A percentile compares a stretch with the other conserved stretches of the same genome.
Evolutionary conservation across 2,888 invertebrate species (phyloP).

Genomic region (Mythimna vitellina): DNA sequence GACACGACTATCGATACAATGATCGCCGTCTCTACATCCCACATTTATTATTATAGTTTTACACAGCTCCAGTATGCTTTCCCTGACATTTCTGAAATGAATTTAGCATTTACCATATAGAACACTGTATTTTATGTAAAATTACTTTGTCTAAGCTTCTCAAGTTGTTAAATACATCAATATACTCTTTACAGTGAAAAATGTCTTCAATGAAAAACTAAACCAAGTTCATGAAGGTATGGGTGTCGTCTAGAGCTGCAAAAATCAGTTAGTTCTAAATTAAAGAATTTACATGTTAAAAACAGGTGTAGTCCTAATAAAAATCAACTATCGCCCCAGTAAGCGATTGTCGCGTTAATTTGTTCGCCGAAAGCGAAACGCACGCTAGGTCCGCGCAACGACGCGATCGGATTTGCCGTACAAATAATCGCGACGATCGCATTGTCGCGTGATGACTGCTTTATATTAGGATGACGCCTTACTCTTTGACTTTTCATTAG

Average conservation of each 20-base stretch:
- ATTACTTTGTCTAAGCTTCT: too few species aligned
- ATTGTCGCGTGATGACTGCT: neutral
- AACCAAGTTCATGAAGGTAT: conserved; percentile 34
- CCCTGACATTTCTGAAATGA: neutral
- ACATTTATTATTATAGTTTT: neutral
- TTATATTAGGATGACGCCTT: too few species aligned
- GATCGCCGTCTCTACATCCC: too few species aligned
- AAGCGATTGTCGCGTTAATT: too few species aligned
- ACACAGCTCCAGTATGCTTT: neutral
- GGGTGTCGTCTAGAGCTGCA: conserved; percentile 28
- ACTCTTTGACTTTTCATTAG: too few species aligned
- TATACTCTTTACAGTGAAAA: conserved; percentile 37
- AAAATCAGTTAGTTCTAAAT: conserved; percentile 43
- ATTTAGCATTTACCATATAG: neutral
- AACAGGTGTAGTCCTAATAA: neutral
- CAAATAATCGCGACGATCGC: neutral
- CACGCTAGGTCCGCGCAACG: neutral
- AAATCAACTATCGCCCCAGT: too few species aligned
- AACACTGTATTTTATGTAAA: too few species aligned
- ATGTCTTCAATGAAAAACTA: conserved; percentile 27
- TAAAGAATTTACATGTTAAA: conserved; percentile 15
- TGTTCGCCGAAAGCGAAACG: too few species aligned
- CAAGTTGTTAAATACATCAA: neutral
- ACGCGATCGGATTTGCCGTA: neutral
- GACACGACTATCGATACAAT: too few species aligned